Base-by-base conservation (phyloP, 2,113 vertebrate species). In the Campylorhamphus procurvoides region DNA sequence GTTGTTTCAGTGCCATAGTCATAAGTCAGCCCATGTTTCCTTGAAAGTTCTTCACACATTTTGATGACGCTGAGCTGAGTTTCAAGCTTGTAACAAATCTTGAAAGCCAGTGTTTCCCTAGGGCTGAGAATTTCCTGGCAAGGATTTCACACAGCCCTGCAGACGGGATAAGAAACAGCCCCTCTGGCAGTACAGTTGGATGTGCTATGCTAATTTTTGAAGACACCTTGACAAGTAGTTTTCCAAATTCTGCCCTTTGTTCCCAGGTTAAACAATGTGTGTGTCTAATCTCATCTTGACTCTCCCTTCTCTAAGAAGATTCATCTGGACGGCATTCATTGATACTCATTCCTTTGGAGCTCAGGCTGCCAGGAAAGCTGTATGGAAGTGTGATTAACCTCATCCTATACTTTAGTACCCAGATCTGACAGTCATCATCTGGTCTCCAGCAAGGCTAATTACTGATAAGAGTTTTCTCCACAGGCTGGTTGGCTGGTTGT, bases 31-130 rank as follows among this genome's bases (percentile, higher is more conserved):
- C 60, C 31, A 2, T 27, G 82, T 31, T 95, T 87, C 76, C 83
- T 42, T 92, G 47, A 24, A 53, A 84, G 85, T 39, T 93, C 88
- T 89, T 86, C 79, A 56, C 92, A 78, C 68, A 0, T 93, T 86
- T 37, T 15, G 76, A 29, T 64, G 85, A 52, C n/a, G 85, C 93
- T 60, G 82, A 90, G 94, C 93, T 81, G 93, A 89, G 90, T 40
- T 90, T 75, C 79, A 52, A 17, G 82, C 76, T 68, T 62, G 72
- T 94, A 89, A 78, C 88, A 52, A 81, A 68, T 71, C 18, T 22
- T 42, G 85, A 90, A 84, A 90, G 87, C 33, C 94, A 31, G 47
- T 16, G 40, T 93, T 86, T 87, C 79, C 93, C 68, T 4, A 2
- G 87, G 95, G 94, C 92, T 88, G 39, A 35, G 75, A 47, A 67